Evolutionary conservation across 2,797 vertebrate species (phyloP), one percentile per base, ranked within the genome.

Genomic region (Antrozous pallidus): DNA sequence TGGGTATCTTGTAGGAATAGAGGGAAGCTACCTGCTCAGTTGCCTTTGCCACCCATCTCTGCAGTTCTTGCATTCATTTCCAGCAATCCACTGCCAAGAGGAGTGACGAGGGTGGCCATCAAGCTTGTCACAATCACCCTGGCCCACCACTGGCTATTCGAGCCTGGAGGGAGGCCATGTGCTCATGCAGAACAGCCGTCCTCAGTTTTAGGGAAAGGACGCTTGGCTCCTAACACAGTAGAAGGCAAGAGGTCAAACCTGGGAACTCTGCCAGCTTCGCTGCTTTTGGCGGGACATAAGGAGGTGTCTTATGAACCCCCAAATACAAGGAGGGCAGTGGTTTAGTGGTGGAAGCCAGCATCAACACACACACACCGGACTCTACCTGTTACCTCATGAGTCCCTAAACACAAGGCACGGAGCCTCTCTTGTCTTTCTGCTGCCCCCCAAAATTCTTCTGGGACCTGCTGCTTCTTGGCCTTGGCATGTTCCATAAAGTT

Each of bases 51-150:
- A 36, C 61, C 85, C 54, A 1, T 81, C 75, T 77, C 85, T 33
- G 85, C 63, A 24, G 75, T 80, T 84, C 61, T 79, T 87, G 74
- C 58, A 61, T 88, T 92, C 92, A 38, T 51, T 70, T 65, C 56
- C 58, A 88, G 31, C 85, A 63, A 7, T 51, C 67, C 13, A 2
- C 8, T 75, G 71, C 54, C 51, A 36, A 70, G 42, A 47, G 49
- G 26, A 6, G 17, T 33, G 16, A 17, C 3, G 7, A 20, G 9
- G 12, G 36, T 49, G 12, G 13, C 67, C 31, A 1, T 6, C 31
- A 1, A 5, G 63, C 58, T 73, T 17, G 49, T 71, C 69, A 74
- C 28, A 49, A 42, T n/a, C 47, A 28, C 42, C 5, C 2, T 33
- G 22, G 73, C 83, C 82, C 49, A 77, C 47, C 40, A 13, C 20